phyloP scores from a whole-genome alignment of 2,888 invertebrate species.

The Drosophila anomelani region DNA sequence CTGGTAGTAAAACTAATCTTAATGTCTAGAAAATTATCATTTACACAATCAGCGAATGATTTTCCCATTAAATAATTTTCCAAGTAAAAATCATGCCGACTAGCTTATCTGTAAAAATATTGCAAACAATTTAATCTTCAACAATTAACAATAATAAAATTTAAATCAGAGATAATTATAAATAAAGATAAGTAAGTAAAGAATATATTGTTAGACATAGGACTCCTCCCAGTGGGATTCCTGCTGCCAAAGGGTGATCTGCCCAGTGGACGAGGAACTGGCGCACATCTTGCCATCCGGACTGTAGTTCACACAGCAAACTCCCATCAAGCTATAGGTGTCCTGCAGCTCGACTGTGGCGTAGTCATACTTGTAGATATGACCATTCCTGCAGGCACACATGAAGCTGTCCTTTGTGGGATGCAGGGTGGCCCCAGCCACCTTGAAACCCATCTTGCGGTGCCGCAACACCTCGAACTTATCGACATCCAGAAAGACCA shows the following conservation, averaged over 20 bases:
- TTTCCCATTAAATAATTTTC: neutral
- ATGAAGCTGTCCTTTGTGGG: neutral
- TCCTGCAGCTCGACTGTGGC: neutral
- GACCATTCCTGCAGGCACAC: neutral
- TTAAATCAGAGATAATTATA: neutral
- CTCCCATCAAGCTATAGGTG: neutral
- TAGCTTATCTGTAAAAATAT: neutral
- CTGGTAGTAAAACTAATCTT: neutral
- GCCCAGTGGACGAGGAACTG: neutral
- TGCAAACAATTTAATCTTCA: neutral
- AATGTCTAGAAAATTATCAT: too few species aligned
- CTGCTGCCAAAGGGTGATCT: neutral
- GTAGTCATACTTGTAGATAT: neutral
- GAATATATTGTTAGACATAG: neutral
- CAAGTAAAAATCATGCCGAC: too few species aligned
- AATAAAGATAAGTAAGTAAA: neutral
- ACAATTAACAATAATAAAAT: neutral
- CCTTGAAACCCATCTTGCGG: constrained; percentile 4
- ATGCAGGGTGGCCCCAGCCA: neutral
- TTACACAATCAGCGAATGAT: neutral
- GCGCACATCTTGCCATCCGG: neutral
- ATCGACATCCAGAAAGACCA: neutral
- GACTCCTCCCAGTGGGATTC: too few species aligned
- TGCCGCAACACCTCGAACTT: neutral
- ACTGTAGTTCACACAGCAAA: neutral